phyloP scores from a whole-genome alignment of 2,797 vertebrate species.

The Enteromius fasciolatus region DNA sequence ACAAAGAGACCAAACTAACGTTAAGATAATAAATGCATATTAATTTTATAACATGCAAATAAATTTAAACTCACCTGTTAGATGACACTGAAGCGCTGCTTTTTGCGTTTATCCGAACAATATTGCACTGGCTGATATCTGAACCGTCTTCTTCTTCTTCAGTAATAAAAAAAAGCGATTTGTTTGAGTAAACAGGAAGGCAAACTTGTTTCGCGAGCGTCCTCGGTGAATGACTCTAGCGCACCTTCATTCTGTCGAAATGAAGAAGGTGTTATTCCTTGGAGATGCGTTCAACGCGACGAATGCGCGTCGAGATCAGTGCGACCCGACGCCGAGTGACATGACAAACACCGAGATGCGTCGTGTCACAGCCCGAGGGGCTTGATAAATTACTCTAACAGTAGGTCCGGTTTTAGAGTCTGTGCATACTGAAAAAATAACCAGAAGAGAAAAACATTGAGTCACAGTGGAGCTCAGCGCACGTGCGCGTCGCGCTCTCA shows the following conservation, averaged over 20 bases:
- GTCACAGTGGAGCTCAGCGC: background rate
- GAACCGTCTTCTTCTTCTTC: background rate
- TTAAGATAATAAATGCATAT: background rate
- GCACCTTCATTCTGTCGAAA: background rate
- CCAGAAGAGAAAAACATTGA: background rate
- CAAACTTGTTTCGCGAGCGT: background rate
- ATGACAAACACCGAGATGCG: constrained; percentile 55
- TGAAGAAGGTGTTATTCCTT: constrained; percentile 10
- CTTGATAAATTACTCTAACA: constrained; percentile 52
- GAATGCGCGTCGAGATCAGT: constrained; percentile 8
- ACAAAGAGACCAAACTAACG: constrained; percentile 11
- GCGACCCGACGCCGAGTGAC: background rate
- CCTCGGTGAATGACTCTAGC: background rate
- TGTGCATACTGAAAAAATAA: background rate
- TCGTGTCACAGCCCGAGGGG: constrained; percentile 55
- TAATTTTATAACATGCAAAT: background rate
- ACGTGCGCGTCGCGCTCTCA: background rate
- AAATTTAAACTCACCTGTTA: constrained; percentile 3
- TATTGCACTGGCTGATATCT: background rate
- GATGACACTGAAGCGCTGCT: background rate
- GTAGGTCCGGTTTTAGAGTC: constrained; percentile 4
- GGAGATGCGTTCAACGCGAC: constrained; percentile 8
- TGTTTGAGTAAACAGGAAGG: background rate
- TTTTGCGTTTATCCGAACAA: background rate
- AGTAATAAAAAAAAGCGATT: background rate